Evolutionary conservation across 1,140 invertebrate species (phyloP).

Genomic region (Drosophila neocordata): DNA sequence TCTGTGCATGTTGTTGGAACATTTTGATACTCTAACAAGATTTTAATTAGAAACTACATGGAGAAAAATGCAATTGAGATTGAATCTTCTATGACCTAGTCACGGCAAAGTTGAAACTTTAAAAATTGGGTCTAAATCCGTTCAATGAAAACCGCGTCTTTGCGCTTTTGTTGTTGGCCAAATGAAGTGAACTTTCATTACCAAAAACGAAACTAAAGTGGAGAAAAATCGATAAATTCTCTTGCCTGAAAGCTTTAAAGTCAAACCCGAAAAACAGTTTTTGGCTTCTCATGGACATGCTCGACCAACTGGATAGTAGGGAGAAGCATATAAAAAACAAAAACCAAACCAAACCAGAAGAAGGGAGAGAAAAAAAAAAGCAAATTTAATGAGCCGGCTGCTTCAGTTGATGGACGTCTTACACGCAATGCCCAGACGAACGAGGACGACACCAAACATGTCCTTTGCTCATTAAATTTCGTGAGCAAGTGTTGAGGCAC

Average conservation of each 20-base stretch:
- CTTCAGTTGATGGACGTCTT: slow-evolving; percentile 70
- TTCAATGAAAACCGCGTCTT: neutral
- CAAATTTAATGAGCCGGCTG: slow-evolving; percentile 76
- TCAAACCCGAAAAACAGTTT: slow-evolving; percentile 21
- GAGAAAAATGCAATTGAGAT: neutral
- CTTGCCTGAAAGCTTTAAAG: slow-evolving; percentile 64
- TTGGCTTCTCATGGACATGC: slow-evolving; percentile 25
- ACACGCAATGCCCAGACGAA: slow-evolving; percentile 59
- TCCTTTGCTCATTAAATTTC: slow-evolving; percentile 79
- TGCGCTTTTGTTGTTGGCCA: neutral
- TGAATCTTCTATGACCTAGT: neutral
- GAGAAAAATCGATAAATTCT: slow-evolving; percentile 30
- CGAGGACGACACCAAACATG: slow-evolving; percentile 65
- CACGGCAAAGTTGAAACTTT: neutral
- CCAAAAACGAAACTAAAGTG: neutral
- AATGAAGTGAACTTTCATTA: slow-evolving; percentile 1
- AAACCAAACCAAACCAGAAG: too few species aligned
- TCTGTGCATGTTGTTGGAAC: neutral
- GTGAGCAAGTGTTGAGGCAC: slow-evolving; percentile 70
- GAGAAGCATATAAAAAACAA: neutral
- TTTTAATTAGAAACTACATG: neutral
- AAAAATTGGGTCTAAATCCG: neutral
- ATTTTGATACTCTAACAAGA: neutral
- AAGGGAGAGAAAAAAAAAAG: slow-evolving; percentile 26
- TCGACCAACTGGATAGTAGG: neutral